A percentile compares a stretch with the other conserved stretches of the same genome.
phyloP scores from a whole-genome alignment of 2,113 vertebrate genomes.

The Anguilla rostrata region DNA sequence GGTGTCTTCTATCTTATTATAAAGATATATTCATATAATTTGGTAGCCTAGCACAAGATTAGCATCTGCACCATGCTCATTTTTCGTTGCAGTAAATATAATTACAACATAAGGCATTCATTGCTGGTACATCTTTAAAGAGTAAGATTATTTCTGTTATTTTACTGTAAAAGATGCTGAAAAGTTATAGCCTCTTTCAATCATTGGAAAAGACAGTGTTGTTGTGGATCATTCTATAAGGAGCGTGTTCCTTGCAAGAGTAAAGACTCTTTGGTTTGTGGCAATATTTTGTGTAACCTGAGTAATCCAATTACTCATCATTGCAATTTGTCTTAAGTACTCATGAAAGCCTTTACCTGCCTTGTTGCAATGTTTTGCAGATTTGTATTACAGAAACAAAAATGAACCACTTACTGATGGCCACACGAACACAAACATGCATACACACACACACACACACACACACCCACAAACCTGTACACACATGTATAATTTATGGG shows the following conservation, averaged over 20 bases:
- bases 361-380: too few relatives aligned
- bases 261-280: background rate
- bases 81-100: background rate
- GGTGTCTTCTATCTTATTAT: constrained; percentile 17
- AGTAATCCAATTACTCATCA: background rate
- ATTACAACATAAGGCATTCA: background rate
- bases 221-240: background rate
- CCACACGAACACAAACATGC: too few relatives aligned
- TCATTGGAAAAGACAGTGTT: background rate
- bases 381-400: too few relatives aligned
- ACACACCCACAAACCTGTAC: constrained; percentile 51
- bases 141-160: background rate
- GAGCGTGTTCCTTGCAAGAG: background rate
- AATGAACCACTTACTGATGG: too few relatives aligned
- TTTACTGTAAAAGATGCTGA: background rate
- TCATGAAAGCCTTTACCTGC: too few relatives aligned
- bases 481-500: constrained; percentile 58
- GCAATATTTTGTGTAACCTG: too few relatives aligned
- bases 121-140: background rate
- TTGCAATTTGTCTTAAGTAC: too few relatives aligned
- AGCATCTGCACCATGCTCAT: background rate
- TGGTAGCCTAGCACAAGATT: background rate
- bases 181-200: background rate
- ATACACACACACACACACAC: constrained; percentile 48
- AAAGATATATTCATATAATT: constrained; percentile 1